Base-by-base conservation (phyloP, 1,140 invertebrate species). In the Prorops nasuta region DNA sequence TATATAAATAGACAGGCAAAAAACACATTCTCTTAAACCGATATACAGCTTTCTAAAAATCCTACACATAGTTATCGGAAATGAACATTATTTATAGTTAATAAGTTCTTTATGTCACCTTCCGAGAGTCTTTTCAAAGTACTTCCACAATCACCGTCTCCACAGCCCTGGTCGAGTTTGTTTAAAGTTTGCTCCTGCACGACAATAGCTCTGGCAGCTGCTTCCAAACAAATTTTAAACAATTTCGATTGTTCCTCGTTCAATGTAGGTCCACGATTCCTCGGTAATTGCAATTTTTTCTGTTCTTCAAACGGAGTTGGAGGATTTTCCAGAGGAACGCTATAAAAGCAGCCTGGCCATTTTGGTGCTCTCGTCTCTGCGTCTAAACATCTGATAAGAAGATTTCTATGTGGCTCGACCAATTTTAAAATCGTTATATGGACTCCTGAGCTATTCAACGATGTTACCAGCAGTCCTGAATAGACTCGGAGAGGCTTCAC, bases 101-200 rank as follows among this genome's bases (percentile, higher is more conserved):
- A 24, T 24, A 42, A 24, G 10, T 18, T 37, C 9, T 24, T 21
- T 3, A 31, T 20, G n/a, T 28, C 21, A 81, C 83, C 82, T 59
- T 82, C 69, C 8, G 84, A 84, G 35, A 90, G 84, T 43, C 80
- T 76, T 37, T 79, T 79, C 10, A 91, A 69, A 0, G 90, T 92
- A 1, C 82, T 81, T 3, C 91, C 91, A 70, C 88, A 90, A 63
- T 94, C 91, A 0, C 89, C 89, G 67, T 94, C 91, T 1, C 91
- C 91, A 66, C 86, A 86, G 3, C 83, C 84, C 0, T 79, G 81
- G 66, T 94, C 91, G 12, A 93, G 65, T 18, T 76, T 67, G 68
- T 94, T 92, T 1, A 92, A 72, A 6, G 78, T 51, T 1, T 71
- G 59, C 64, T 89, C 85, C 24, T 80, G 74, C 15, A 76, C 58